These are phyloP conservation scores for Procambarus clarkii DNA, from an alignment of 1,140 invertebrate genomes.

Conservation along the genomic window DNA sequence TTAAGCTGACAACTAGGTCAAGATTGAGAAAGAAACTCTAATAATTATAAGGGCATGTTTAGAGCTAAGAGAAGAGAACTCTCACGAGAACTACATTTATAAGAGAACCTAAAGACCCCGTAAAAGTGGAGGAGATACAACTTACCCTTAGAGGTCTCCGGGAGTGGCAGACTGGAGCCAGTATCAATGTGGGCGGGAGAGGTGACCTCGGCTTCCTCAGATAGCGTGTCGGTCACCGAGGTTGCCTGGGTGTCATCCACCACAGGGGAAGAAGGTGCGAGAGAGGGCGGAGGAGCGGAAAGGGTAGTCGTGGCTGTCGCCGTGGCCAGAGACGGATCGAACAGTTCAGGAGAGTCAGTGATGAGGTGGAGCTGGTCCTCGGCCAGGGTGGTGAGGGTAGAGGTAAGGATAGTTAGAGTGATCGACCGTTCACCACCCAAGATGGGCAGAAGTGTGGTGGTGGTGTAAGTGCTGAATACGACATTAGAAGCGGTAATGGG, in stretches of 20 bases:
- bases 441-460: constrained; percentile 73
- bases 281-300: constrained; percentile 50
- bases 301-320: constrained; percentile 45
- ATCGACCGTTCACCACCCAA: constrained; percentile 73
- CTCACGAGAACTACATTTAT: too few relatives aligned
- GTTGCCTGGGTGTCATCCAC: constrained; percentile 37
- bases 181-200: background rate
- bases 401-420: constrained; percentile 73
- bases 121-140: background rate
- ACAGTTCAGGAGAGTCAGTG: constrained; percentile 73
- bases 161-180: background rate
- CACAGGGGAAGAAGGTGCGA: constrained; percentile 42
- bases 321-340: constrained; percentile 62
- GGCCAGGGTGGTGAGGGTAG: constrained; percentile 73
- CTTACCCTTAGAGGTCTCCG: constrained; percentile 24
- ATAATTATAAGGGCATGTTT: too few relatives aligned
- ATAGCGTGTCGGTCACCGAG: constrained; percentile 23
- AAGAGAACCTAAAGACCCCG: too few relatives aligned
- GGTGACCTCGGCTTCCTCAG: constrained; percentile 33
- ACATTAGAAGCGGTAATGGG: constrained; percentile 69
- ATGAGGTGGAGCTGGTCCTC: constrained; percentile 71
- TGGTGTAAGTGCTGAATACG: constrained; percentile 73
- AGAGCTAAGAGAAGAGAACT: too few relatives aligned
- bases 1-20: background rate
- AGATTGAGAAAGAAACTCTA: too few relatives aligned